A percentile compares a stretch with the other conserved stretches of the same genome.
Conservation (phyloP, 2,888 invertebrate species). For the Rambutsinella grinnellia region DNA sequence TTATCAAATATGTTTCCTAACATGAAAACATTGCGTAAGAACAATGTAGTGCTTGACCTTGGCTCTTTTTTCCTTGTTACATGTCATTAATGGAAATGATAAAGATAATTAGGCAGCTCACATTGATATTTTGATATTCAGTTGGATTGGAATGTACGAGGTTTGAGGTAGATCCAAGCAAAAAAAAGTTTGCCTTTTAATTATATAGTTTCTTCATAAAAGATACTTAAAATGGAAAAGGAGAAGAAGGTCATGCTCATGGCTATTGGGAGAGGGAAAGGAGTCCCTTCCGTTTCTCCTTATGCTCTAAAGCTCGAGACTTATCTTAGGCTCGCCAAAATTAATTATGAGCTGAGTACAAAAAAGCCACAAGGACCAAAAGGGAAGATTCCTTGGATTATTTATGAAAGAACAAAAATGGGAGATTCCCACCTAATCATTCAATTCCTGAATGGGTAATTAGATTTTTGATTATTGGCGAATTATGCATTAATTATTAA, state of each 20-base stretch:
- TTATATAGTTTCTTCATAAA: too few species aligned
- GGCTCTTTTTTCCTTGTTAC: background rate
- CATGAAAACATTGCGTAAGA: too few species aligned
- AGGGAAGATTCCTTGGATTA: background rate
- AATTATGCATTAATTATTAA: background rate
- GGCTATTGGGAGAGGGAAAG: conserved; percentile 33
- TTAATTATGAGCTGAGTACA: conserved; percentile 44
- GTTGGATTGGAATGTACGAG: too few species aligned
- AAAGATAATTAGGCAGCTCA: too few species aligned
- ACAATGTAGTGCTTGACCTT: background rate
- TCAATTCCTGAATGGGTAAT: conserved; percentile 68
- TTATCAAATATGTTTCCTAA: too few species aligned
- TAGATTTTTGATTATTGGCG: conserved; percentile 33
- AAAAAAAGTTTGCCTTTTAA: too few species aligned
- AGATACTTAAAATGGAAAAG: background rate
- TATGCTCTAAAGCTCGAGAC: conserved; percentile 59
- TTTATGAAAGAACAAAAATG: background rate
- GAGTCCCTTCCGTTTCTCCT: conserved; percentile 44
- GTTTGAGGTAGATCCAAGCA: too few species aligned
- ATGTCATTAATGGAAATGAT: background rate
- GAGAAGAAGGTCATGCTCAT: conserved; percentile 18
- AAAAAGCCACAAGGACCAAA: background rate
- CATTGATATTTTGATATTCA: too few species aligned
- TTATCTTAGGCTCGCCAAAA: conserved; percentile 48
- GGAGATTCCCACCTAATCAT: conserved; percentile 69